These are phyloP conservation scores for Eretmochelys imbricata DNA, from an alignment of 2,113 vertebrate genomes.

Conservation along the genomic window DNA sequence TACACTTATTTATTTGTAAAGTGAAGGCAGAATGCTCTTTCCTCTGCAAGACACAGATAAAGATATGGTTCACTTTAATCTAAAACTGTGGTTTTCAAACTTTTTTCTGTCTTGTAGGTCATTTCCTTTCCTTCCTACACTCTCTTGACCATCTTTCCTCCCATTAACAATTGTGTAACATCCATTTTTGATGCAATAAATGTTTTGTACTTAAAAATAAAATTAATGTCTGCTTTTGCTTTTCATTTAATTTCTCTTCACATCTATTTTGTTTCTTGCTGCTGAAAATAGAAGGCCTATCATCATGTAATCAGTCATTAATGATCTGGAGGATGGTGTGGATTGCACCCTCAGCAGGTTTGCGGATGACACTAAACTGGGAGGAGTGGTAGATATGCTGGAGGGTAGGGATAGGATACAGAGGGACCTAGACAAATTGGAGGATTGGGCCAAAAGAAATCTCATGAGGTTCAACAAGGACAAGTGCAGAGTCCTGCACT, in stretches of 20 bases:
- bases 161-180: neutral
- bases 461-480: too few species aligned
- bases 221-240: neutral
- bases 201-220: neutral
- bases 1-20: neutral
- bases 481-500: too few species aligned
- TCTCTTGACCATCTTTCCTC: neutral
- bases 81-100: neutral
- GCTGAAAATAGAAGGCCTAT: neutral
- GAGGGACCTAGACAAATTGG: too few species aligned
- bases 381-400: too few species aligned
- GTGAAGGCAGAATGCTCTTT: neutral
- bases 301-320: rapidly evolving
- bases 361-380: too few species aligned
- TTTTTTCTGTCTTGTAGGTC: neutral
- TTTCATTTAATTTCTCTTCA: neutral
- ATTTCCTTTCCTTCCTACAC: neutral
- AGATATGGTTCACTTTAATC: neutral
- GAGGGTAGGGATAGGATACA: too few species aligned
- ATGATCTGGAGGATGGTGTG: too few species aligned
- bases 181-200: neutral
- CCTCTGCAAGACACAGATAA: neutral
- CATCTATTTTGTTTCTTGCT: neutral
- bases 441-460: too few species aligned
- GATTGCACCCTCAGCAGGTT: too few species aligned